Percentiles rank a stretch among this genome's conserved stretches.
Conservation (phyloP, 2,888 invertebrate species). For the Calephelis perditalis region DNA sequence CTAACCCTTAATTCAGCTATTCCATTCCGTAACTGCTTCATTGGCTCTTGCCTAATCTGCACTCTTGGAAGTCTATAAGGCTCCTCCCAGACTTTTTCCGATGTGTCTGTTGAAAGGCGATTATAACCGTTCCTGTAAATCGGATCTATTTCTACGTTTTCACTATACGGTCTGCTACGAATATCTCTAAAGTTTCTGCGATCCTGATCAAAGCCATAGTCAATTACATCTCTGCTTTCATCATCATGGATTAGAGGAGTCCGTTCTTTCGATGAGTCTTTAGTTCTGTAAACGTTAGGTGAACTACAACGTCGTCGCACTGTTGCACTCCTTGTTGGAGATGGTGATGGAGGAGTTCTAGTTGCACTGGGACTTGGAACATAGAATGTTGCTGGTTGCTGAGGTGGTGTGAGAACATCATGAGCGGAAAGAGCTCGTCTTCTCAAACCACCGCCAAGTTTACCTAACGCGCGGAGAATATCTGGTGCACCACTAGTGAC, state of each 20-base stretch:
- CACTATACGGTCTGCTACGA: constrained; percentile 64
- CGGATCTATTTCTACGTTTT: constrained; percentile 65
- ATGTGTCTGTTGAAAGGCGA: constrained; percentile 46
- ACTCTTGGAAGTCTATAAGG: constrained; percentile 65
- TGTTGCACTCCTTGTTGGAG: constrained; percentile 53
- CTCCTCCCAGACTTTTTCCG: constrained; percentile 64
- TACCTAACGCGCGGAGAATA: constrained; percentile 81
- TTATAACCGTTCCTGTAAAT: constrained; percentile 61
- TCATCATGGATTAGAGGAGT: constrained; percentile 60
- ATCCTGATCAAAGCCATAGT: constrained; percentile 53
- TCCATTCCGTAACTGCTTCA: constrained; percentile 59
- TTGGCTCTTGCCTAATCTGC: constrained; percentile 58
- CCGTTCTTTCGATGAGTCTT: constrained; percentile 50
- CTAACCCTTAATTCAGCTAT: constrained; percentile 67
- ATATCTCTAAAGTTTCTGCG: constrained; percentile 52
- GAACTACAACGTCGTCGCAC: constrained; percentile 65
- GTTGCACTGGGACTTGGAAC: constrained; percentile 80
- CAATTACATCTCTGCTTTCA: constrained; percentile 62
- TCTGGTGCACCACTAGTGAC: constrained; percentile 81
- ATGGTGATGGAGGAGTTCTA: constrained; percentile 65
- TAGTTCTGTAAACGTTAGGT: constrained; percentile 63
- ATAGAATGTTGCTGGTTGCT: constrained; percentile 81
- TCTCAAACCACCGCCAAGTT: constrained; percentile 83
- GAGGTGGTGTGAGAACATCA: constrained; percentile 80
- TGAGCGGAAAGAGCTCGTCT: constrained; percentile 83